Evolutionary conservation across 53 echinoderm and acorn worm genomes (phyloP), one percentile per base, ranked within the genome.

Genomic region (Luidia sarsii): DNA sequence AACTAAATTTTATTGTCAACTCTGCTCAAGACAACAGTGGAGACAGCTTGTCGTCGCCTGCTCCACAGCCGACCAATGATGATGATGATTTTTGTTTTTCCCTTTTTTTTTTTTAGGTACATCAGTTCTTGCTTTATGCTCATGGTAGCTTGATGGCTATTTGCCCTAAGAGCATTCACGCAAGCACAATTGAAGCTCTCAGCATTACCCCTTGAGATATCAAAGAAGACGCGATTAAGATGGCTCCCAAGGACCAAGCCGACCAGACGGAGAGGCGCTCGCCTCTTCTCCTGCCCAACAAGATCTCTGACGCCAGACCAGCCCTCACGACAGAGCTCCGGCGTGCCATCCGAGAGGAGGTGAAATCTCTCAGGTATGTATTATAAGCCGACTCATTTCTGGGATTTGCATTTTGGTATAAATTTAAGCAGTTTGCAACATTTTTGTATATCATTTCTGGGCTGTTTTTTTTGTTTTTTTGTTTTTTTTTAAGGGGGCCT

Each of bases 221-320:
- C 19, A 16, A 2, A 8, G 14, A 48, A 6, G 21, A 31, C 19
- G 2, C 4, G 48, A 14, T 9, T 0, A 69, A 54, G 60, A 87
- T 87, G 87, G 81, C 87, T 18, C 87, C 87, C 11, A 80, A 87
- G 19, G 87, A 87, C 23, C 61, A 73, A 23, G 53, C 84, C 11
- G 84, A 63, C 18, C 72, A 84, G 43, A 33, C 36, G 1, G 70
- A 63, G 46, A 50, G 64, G 54, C 85, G 88, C 20, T 92, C 95
- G 6, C 89, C 89, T 13, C 85, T 90, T 36, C 81, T 72, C 1
- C 85, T 95, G 39, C 92, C 95, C n/a, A 56, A 80, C 39, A 68
- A 70, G 29, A 81, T 92, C 16, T 75, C 86, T 7, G 92, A 92
- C 30, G 75, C 88, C 34, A 86, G 75, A 33, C 86, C 55, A 1